Evolutionary conservation across 2,797 vertebrate species (phyloP), one percentile per base, ranked within the genome.

Genomic region (Acestrorhynchus altus): DNA sequence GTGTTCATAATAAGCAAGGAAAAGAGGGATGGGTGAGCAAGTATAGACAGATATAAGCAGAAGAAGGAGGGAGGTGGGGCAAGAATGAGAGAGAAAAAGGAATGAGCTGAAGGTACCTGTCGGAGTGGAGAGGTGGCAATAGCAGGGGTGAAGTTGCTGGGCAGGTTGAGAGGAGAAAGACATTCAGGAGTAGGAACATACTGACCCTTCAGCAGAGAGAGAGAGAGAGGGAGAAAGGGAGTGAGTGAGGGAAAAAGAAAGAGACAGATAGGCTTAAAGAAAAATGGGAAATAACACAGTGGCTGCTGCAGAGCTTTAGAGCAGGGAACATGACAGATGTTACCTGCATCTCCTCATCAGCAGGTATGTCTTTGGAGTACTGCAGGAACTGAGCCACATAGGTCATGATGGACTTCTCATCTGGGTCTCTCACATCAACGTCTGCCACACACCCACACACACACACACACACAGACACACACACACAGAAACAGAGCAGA

Each of bases 401-500:
- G 1, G 96, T 99, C 95, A 99, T 99, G 86, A 99, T 96, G 42
- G 97, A 99, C 91, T 97, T 99, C 89, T 99, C 97, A 84, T 99
- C 98, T 0, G 97, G 97, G 84, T 95, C 94, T 28, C 90, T 85
- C 18, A 96, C 91, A 74, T 97, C 96, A 83, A 99, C 94, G 89
- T 99, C 98, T 99, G 90, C 54, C 1, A 49, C 8, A 66, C 59
- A 28, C 61, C 64, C 24, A 57, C 35, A 79, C 39, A 13, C 18
- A 60, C 2, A 56, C 10, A 66, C 49, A 26, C 54, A 69, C 22
- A 57, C 31, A 76, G 39, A 12, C n/a, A 57, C 13, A 60, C 44
- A 52, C 22, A 51, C 46, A 69, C 84, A 84, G 51, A 40, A 1
- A 61, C 13, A 15, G 28, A 35, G 4, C 6, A 35, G 31, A 35